Base-by-base conservation (phyloP, 2,113 vertebrate species). In the Hypanus sabinus region DNA sequence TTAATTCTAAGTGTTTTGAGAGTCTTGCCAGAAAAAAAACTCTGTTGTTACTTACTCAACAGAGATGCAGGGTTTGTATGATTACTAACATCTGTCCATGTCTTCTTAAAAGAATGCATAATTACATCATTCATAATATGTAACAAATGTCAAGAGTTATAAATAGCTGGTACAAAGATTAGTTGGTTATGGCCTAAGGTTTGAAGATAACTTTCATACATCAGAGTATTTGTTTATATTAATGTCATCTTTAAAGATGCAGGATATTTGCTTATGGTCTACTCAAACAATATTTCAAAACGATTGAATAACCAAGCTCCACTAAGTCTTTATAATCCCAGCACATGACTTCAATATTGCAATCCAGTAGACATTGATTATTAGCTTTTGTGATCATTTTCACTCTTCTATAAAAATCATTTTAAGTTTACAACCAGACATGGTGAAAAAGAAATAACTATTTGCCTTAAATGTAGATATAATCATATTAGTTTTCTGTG, bases 1-100 rank as follows among this genome's bases (percentile, higher is more conserved):
- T 77, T 94, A 83, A 38, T 76, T 94, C 70, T 94, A 33, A 70
- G 36, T 94, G 93, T 81, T 94, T 94, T 93, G 91, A 93, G 36
- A 73, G 38, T 93, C 36, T 36, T 94, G 94, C 94, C 95, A 94
- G 33, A 65, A 95, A 94, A 46, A 46, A 70, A 95, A 94, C 93
- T 94, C 94, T 94, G 94, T 95, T 94, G 62, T n/a, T 94, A 71
- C 94, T 94, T 94, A 62, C 94, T 94, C 76, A 0, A 0, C 95
- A 94, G 94, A 87, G 94, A 95, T 95, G 71, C 95, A 2, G 11
- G 92, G 80, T 94, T 95, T 95, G 95, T 95, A 95, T 95, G 95
- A 96, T 95, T 95, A 95, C 94, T 96, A 94, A 95, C 95, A 96
- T 96, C 95, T 96, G 96, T 94, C 80, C 65, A 94, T 95, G 95